Percentiles rank a stretch among this genome's conserved stretches.
Evolutionary conservation across 1,140 invertebrate species (phyloP).

Genomic region (Zelostemma sp.): DNA sequence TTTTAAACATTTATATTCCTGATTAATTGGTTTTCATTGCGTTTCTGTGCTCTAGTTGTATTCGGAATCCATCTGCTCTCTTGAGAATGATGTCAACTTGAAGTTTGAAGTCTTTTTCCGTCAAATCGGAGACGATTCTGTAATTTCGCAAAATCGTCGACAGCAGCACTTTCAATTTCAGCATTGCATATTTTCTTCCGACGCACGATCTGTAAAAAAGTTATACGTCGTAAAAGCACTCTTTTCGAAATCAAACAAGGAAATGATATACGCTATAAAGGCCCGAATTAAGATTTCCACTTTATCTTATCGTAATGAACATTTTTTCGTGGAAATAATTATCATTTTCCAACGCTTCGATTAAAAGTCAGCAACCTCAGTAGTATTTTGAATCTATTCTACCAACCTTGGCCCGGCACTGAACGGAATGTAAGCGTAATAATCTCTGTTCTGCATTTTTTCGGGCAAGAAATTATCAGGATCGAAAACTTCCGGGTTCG

Average conservation of each 20-base stretch:
- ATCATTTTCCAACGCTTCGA: too few species aligned
- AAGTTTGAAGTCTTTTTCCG: constrained; percentile 63
- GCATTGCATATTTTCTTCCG: constrained; percentile 79
- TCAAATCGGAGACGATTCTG: constrained; percentile 65
- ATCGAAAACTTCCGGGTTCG: constrained; percentile 87
- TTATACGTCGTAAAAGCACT: too few species aligned
- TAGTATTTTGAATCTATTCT: constrained; percentile 33
- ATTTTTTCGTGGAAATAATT: too few species aligned
- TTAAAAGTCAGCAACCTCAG: too few species aligned
- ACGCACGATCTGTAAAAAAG: constrained; percentile 68
- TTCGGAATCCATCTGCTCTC: constrained; percentile 67
- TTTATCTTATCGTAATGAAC: too few species aligned
- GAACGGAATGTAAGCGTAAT: constrained; percentile 91
- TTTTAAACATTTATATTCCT: too few species aligned
- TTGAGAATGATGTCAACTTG: constrained; percentile 70
- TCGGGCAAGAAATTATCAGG: constrained; percentile 94
- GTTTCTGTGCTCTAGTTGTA: constrained; percentile 62
- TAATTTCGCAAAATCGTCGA: constrained; percentile 76
- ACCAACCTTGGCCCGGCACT: constrained; percentile 87
- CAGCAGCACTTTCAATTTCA: constrained; percentile 76
- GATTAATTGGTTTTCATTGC: constrained; percentile 3
- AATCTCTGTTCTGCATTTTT: constrained; percentile 81
- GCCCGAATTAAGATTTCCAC: too few species aligned
- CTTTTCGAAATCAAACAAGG: too few species aligned
- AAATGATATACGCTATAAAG: too few species aligned